Percentiles rank a stretch among this genome's conserved stretches.
phyloP scores from a whole-genome alignment of 2,113 vertebrate genomes.

The Thunnus maccoyii region DNA sequence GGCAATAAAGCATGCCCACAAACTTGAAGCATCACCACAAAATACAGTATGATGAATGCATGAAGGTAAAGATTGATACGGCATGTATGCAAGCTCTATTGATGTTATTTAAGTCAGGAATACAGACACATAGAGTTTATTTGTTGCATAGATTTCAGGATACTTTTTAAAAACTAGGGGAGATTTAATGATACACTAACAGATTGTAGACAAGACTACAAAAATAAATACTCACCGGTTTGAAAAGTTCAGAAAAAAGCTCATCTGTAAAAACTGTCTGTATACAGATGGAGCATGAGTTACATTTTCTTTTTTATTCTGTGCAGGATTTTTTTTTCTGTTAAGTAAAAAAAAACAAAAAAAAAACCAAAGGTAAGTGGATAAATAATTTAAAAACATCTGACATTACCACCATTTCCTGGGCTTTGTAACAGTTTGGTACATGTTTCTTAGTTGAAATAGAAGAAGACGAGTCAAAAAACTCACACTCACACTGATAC shows the following conservation, averaged over 20 bases:
- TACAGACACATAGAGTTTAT: not conserved
- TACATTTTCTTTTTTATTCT: constrained; percentile 27
- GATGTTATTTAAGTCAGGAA: not conserved
- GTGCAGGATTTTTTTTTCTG: constrained; percentile 31
- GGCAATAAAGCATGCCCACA: not conserved
- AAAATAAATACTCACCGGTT: not conserved
- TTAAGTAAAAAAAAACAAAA: constrained; percentile 46
- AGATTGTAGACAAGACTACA: not conserved
- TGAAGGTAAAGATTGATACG: too few species aligned
- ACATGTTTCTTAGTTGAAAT: too few species aligned
- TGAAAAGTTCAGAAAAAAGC: not conserved
- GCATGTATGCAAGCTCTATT: not conserved
- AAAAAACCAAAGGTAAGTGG: constrained; percentile 11
- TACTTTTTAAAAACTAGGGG: not conserved
- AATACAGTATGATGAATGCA: too few species aligned
- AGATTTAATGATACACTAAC: not conserved
- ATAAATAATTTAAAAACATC: constrained; percentile 40
- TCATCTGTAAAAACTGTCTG: not conserved
- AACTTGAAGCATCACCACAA: too few species aligned
- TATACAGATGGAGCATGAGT: constrained; percentile 6
- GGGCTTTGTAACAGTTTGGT: too few species aligned
- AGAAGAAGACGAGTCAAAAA: too few species aligned
- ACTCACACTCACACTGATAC: too few species aligned
- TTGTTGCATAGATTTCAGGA: not conserved
- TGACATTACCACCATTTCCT: constrained; percentile 19